These are phyloP conservation scores for Acrossocheilus wenchowensis DNA, from an alignment of 2,797 vertebrate species.

Conservation along the genomic window DNA sequence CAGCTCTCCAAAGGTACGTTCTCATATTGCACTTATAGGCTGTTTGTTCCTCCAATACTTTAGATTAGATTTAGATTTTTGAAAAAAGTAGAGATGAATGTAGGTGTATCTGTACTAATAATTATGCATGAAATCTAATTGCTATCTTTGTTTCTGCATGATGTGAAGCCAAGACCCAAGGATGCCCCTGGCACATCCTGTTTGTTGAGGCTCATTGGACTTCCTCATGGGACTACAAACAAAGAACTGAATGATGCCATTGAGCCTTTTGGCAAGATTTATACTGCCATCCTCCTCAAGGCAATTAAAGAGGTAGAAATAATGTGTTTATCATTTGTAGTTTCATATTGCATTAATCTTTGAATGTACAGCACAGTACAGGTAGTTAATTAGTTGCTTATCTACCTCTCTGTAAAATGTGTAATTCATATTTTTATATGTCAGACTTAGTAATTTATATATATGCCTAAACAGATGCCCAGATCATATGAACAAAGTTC, in stretches of 20 bases:
- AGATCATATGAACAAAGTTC: too few species aligned
- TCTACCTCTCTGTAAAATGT: not conserved
- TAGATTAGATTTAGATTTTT: not conserved
- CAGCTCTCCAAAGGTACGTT: constrained; percentile 43
- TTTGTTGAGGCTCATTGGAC: constrained; percentile 54
- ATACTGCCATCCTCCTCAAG: constrained; percentile 78
- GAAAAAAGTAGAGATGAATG: not conserved
- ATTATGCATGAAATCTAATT: not conserved
- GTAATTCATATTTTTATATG: not conserved
- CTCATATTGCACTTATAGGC: not conserved
- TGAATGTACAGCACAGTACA: not conserved
- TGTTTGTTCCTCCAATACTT: not conserved
- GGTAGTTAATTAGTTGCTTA: not conserved
- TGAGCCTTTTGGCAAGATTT: constrained; percentile 84
- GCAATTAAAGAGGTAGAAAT: constrained; percentile 65
- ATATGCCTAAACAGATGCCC: too few species aligned
- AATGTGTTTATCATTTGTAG: not conserved
- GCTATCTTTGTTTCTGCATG: not conserved
- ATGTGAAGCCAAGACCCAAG: constrained; percentile 42
- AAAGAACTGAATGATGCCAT: constrained; percentile 78
- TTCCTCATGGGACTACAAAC: constrained; percentile 69
- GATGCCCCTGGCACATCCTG: constrained; percentile 48
- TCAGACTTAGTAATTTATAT: too few species aligned
- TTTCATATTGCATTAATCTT: not conserved
- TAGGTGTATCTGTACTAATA: not conserved